Conservation (phyloP, 2,797 vertebrate species). For the Melanotaenia trifasciata region DNA sequence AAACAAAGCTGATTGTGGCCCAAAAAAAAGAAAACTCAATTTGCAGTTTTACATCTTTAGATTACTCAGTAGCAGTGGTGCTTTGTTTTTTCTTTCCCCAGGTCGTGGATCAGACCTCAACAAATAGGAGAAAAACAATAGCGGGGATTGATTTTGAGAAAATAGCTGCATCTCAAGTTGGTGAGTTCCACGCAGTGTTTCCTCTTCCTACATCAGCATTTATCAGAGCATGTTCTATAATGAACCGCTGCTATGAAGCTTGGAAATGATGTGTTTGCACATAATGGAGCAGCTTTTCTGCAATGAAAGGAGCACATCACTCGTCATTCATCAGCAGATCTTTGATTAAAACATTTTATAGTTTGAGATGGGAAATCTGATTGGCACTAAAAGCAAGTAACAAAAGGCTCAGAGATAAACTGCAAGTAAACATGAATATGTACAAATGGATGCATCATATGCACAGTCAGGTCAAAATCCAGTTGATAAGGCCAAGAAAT, state of each 20-base stretch:
- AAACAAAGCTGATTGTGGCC: too few relatives aligned
- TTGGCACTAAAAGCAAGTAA: not conserved
- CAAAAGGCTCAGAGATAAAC: not conserved
- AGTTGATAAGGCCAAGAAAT: slow-evolving; percentile 4
- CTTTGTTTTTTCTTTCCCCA: slow-evolving; percentile 39
- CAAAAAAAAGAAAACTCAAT: too few relatives aligned
- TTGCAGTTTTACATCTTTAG: not conserved
- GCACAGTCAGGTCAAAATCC: slow-evolving; percentile 14
- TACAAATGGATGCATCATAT: not conserved
- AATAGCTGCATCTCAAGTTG: slow-evolving; percentile 46
- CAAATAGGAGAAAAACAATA: slow-evolving; percentile 74
- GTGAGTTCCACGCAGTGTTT: slow-evolving; percentile 62
- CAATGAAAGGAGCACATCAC: not conserved
- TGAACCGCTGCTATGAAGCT: not conserved
- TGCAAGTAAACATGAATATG: not conserved
- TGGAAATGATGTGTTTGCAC: not conserved
- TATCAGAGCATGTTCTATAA: slow-evolving; percentile 3
- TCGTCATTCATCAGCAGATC: not conserved
- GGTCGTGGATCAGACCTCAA: slow-evolving; percentile 42
- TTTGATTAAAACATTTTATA: not conserved
- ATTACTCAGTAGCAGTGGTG: not conserved
- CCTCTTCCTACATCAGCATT: not conserved
- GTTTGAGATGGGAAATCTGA: not conserved
- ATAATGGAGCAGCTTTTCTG: not conserved
- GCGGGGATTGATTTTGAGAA: slow-evolving; percentile 73